phyloP scores from a whole-genome alignment of 1,140 invertebrate genomes.

The Bombus waltoni region DNA sequence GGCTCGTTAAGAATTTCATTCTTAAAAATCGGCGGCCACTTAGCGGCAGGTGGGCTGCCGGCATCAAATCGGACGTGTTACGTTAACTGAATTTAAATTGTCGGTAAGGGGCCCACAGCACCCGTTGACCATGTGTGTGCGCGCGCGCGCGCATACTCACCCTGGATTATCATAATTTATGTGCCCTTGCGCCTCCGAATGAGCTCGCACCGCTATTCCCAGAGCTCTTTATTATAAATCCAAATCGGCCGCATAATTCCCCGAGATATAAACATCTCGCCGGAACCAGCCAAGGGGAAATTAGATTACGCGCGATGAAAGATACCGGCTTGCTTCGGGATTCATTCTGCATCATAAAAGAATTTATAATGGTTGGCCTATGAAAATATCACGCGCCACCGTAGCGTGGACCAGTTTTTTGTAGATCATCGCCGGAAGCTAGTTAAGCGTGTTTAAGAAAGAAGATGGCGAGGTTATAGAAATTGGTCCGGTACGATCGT shows the following conservation, averaged over 20 bases:
- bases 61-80: slow-evolving; percentile 79
- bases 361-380: slow-evolving; percentile 19
- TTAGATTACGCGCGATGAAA: slow-evolving; percentile 69
- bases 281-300: slow-evolving; percentile 42
- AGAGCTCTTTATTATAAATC: slow-evolving; percentile 79
- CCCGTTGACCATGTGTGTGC: background rate
- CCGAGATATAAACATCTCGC: slow-evolving; percentile 74
- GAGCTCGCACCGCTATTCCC: slow-evolving; percentile 54
- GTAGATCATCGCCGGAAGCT: background rate
- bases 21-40: slow-evolving; percentile 74
- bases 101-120: slow-evolving; percentile 54
- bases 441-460: too few species aligned
- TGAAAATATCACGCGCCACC: slow-evolving; percentile 19
- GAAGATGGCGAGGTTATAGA: background rate
- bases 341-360: slow-evolving; percentile 39
- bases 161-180: slow-evolving; percentile 81
- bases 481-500: background rate
- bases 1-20: slow-evolving; percentile 76
- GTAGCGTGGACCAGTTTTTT: background rate
- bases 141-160: slow-evolving; percentile 25
- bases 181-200: slow-evolving; percentile 73
- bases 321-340: background rate
- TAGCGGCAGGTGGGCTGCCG: slow-evolving; percentile 76
- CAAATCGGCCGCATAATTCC: slow-evolving; percentile 78
- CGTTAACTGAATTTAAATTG: slow-evolving; percentile 82